phyloP scores from a whole-genome alignment of 2,113 vertebrate species.

The Mirza zaza region DNA sequence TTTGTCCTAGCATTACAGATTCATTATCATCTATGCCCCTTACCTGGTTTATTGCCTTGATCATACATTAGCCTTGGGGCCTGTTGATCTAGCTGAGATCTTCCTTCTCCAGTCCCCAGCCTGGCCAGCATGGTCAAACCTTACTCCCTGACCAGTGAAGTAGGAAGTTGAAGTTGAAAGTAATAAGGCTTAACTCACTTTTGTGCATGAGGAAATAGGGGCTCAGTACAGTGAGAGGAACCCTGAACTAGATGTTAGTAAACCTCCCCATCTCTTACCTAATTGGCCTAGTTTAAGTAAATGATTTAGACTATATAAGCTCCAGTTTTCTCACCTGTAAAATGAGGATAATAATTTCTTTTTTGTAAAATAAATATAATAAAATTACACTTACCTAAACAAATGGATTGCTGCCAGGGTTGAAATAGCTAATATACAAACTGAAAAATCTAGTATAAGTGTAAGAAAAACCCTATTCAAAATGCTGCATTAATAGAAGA shows the following conservation, averaged over 20 bases:
- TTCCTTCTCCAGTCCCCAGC: not conserved
- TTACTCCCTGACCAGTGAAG: not conserved
- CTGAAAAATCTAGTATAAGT: not conserved
- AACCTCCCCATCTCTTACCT: not conserved
- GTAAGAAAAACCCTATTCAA: not conserved
- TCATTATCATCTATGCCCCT: not conserved
- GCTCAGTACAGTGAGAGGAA: not conserved
- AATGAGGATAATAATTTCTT: not conserved
- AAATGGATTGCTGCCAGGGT: slow-evolving; percentile 34
- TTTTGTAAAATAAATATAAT: not conserved
- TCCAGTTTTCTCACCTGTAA: not conserved
- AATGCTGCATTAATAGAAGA: not conserved
- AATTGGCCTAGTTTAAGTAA: not conserved
- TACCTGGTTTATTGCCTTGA: not conserved
- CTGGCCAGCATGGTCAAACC: not conserved
- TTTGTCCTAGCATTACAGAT: not conserved
- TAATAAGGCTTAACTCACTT: not conserved
- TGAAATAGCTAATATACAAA: not conserved
- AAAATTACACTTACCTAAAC: slow-evolving; percentile 12
- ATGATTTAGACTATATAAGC: not conserved
- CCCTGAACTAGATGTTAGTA: not conserved
- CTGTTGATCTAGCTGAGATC: not conserved
- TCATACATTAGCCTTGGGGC: not conserved
- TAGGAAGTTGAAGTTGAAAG: not conserved
- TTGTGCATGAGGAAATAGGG: not conserved